A percentile compares a stretch with the other conserved stretches of the same genome.
Conservation (phyloP, 1,140 invertebrate genomes). For the Meloidogyne floridensis region DNA sequence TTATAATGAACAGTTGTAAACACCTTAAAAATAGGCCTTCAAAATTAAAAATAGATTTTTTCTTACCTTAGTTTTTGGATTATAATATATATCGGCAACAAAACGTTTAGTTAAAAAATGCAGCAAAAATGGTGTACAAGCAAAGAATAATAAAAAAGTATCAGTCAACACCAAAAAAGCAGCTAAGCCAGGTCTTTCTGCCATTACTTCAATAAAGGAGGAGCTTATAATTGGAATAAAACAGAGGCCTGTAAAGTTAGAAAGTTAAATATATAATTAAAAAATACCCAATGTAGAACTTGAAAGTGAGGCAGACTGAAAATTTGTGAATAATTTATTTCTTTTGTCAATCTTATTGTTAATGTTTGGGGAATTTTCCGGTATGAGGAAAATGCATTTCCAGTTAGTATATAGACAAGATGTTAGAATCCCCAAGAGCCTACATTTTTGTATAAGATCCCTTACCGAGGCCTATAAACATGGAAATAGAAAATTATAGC, state of each 20-base stretch:
- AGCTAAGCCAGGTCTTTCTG: constrained; percentile 44
- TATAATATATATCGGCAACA: constrained; percentile 55
- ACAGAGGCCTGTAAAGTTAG: constrained; percentile 36
- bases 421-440: no score
- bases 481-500: no score
- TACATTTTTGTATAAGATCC: no score
- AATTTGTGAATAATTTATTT: constrained; percentile 6
- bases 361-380: no score
- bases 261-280: neutral
- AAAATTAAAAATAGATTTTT: constrained; percentile 4
- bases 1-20: constrained; percentile 62
- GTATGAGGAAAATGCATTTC: no score
- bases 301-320: constrained; percentile 51
- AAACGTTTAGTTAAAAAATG: constrained; percentile 57
- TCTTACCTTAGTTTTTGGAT: constrained; percentile 42
- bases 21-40: constrained; percentile 33
- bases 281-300: constrained; percentile 44
- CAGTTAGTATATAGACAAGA: no score
- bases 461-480: no score
- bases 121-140: constrained; percentile 52
- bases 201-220: constrained; percentile 35
- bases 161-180: constrained; percentile 50
- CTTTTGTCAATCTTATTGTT: no score
- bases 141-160: constrained; percentile 48
- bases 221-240: constrained; percentile 52